Base-by-base conservation (phyloP, 2,113 vertebrate species). In the Microcebus griseorufus region DNA sequence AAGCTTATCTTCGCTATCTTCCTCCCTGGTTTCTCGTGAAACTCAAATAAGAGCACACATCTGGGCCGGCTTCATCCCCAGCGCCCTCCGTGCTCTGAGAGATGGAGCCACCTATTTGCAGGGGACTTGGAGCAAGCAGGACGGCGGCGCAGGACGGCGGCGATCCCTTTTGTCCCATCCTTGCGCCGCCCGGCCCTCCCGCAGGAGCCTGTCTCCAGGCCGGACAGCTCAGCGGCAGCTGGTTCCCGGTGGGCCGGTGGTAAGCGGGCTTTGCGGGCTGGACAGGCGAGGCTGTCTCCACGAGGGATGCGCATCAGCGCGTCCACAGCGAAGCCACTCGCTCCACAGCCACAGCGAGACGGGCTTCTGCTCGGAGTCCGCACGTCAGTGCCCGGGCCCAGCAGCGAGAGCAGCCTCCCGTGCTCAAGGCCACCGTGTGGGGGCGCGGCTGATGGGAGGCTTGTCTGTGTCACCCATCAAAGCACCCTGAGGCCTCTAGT, bases 101-200 rank as follows among this genome's bases (percentile, higher is more conserved):
- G 37, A 53, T 20, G 29, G 37, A 82, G 11, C 17, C 2, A 32
- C 42, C 58, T 42, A n/a, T 23, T 27, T 39, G 29, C 5, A 12
- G 3, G 0, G 0, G 55, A 22, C 16, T 65, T 16, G 13, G 29
- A 16, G 34, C 6, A 5, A 25, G 7, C 73, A 67, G 25, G 81
- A 7, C 10, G 0, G 1, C 0, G 0, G 10, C 58, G 27, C 27
- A 69, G 34, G 75, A 22, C 58, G 34, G 11, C 4, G 11, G 42
- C 17, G 22, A 51, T 42, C 42, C 7, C 1, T 0, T 17, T 0
- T 8, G 7, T 12, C 25, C 3, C 13, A 7, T 65, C 53, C 32
- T 51, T 45, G 29, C 10, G 45, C 62, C 12, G 32, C 48, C 48
- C 48, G 10, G 13, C 72, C 29, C 16, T 13, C 69, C n/a, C n/a